Evolutionary conservation across 2,113 vertebrate genomes (phyloP).

Genomic region (Nestor notabilis): DNA sequence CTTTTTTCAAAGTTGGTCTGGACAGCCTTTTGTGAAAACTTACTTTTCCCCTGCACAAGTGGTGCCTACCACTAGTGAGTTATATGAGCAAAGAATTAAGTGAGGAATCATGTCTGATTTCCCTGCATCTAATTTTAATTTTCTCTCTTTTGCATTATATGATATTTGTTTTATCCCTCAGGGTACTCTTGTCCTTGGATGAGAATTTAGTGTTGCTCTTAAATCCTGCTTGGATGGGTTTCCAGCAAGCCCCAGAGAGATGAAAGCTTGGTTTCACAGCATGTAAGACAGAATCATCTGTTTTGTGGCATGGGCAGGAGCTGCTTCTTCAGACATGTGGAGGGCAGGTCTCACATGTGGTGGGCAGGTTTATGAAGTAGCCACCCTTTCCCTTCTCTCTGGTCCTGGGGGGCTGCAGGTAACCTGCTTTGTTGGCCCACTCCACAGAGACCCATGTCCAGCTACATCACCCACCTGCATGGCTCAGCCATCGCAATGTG

Average conservation of each 20-base stretch:
- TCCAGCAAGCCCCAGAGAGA: background rate
- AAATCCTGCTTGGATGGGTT: conserved; percentile 3
- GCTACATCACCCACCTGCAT: fast-evolving
- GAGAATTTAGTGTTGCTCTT: background rate
- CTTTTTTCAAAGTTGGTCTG: background rate
- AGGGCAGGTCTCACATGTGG: background rate
- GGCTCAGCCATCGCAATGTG: fast-evolving
- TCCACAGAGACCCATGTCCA: background rate
- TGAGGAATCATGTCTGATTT: background rate
- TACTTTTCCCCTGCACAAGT: background rate
- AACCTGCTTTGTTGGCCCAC: background rate
- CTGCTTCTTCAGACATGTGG: background rate
- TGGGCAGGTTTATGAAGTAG: background rate
- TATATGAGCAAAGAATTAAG: background rate
- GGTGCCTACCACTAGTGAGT: background rate
- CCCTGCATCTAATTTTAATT: background rate
- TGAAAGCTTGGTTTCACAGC: background rate
- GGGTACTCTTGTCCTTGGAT: conserved; percentile 16
- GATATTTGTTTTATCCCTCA: background rate
- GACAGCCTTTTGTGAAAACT: background rate
- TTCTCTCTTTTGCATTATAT: background rate
- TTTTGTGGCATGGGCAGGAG: background rate
- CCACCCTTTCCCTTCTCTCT: background rate
- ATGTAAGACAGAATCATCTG: background rate
- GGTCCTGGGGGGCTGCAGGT: background rate